These are phyloP conservation scores for Coptodon rendalli DNA, from an alignment of 2,113 vertebrate species.

Conservation along the genomic window DNA sequence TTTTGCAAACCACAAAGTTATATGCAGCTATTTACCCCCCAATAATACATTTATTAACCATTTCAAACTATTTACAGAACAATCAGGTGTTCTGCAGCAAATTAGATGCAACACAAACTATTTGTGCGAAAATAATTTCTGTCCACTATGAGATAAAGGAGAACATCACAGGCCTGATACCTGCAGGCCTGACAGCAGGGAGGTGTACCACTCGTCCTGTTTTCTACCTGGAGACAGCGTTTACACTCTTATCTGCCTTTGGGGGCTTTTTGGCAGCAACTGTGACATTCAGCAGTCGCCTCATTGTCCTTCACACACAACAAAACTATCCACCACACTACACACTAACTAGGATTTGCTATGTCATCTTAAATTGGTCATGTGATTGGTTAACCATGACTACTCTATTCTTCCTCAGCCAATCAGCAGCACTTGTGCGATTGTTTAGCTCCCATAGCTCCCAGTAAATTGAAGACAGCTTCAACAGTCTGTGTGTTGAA, in stretches of 20 bases:
- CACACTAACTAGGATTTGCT: background rate
- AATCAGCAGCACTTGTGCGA: background rate
- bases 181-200: background rate
- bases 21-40: background rate
- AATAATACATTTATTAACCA: background rate
- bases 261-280: background rate
- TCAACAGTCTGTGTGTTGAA: background rate
- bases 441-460: background rate
- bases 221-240: background rate
- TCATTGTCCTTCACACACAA: background rate
- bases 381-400: background rate
- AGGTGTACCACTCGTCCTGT: background rate
- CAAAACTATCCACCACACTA: background rate
- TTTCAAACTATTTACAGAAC: background rate
- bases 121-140: background rate
- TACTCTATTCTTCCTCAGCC: background rate
- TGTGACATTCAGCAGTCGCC: background rate
- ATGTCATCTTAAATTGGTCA: background rate
- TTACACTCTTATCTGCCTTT: background rate
- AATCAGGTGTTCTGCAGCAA: background rate
- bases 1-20: background rate
- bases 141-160: background rate
- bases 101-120: background rate
- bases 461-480: fast-evolving
- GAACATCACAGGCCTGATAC: fast-evolving